These are phyloP conservation scores for Penaeus chinensis DNA, from an alignment of 1,140 invertebrate species.

Conservation along the genomic window DNA sequence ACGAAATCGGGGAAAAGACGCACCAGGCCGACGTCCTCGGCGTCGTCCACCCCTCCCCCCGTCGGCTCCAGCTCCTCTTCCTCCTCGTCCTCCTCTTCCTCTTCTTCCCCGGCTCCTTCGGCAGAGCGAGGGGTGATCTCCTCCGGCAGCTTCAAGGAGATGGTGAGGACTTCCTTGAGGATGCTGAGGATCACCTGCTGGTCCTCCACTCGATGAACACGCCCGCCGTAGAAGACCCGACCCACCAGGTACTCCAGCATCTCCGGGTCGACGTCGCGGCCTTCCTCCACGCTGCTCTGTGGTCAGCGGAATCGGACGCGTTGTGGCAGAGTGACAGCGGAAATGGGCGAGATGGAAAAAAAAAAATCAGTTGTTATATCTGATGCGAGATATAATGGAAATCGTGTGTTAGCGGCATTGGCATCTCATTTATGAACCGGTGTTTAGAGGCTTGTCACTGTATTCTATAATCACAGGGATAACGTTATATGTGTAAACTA, in stretches of 20 bases:
- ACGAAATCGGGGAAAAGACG: constrained; percentile 51
- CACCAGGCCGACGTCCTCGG: constrained; percentile 23
- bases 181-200: constrained; percentile 53
- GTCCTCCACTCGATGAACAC: constrained; percentile 45
- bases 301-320: neutral
- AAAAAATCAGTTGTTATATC: too few species aligned
- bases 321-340: neutral
- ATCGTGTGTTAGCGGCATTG: too few species aligned
- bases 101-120: neutral
- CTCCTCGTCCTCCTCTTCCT: neutral
- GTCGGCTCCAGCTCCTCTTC: neutral
- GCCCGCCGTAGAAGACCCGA: constrained; percentile 50
- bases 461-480: too few species aligned
- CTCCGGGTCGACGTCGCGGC: constrained; percentile 41
- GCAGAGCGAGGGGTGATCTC: neutral
- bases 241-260: constrained; percentile 51
- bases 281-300: constrained; percentile 33
- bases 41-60: constrained; percentile 28
- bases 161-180: constrained; percentile 41
- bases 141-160: constrained; percentile 36
- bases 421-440: too few species aligned
- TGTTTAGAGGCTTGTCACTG: too few species aligned
- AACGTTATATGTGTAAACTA: too few species aligned
- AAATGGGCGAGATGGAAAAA: neutral
- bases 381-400: too few species aligned